Percentiles rank a stretch among this genome's conserved stretches.
phyloP scores from a whole-genome alignment of 1,140 invertebrate genomes.

The Calephelis nemesis region DNA sequence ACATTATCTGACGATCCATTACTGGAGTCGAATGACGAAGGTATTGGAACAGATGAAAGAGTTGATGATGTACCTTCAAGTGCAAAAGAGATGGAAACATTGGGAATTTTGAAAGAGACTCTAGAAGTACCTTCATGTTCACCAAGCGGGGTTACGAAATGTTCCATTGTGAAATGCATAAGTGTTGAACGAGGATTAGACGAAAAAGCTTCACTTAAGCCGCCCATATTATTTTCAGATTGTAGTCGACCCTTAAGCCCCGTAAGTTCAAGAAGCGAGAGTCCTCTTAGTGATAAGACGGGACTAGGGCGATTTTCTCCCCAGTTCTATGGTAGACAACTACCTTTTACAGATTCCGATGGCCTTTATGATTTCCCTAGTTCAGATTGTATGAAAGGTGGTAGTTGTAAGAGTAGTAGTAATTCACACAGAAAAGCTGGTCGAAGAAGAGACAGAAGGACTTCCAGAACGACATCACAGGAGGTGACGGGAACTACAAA shows the following conservation, averaged over 20 bases:
- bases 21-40: constrained; percentile 86
- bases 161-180: constrained; percentile 71
- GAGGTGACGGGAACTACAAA: constrained; percentile 65
- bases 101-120: constrained; percentile 72
- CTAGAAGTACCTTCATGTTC: constrained; percentile 67
- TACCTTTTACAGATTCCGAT: constrained; percentile 87
- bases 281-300: constrained; percentile 85
- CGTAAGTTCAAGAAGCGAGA: constrained; percentile 88
- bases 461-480: constrained; percentile 68
- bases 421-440: constrained; percentile 79
- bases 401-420: constrained; percentile 53
- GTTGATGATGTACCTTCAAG: constrained; percentile 83
- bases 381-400: constrained; percentile 81
- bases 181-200: constrained; percentile 77
- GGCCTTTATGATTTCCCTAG: constrained; percentile 88
- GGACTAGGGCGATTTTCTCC: constrained; percentile 83
- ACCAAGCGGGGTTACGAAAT: constrained; percentile 68
- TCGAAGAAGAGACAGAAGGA: constrained; percentile 71
- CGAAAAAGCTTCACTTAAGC: constrained; percentile 77
- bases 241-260: constrained; percentile 82
- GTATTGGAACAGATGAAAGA: constrained; percentile 85
- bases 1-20: constrained; percentile 84
- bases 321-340: constrained; percentile 83
- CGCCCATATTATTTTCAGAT: constrained; percentile 83
- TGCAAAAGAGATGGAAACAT: constrained; percentile 83